Evolutionary conservation across 2,113 vertebrate species (phyloP).

Genomic region (Cheilinus undulatus): DNA sequence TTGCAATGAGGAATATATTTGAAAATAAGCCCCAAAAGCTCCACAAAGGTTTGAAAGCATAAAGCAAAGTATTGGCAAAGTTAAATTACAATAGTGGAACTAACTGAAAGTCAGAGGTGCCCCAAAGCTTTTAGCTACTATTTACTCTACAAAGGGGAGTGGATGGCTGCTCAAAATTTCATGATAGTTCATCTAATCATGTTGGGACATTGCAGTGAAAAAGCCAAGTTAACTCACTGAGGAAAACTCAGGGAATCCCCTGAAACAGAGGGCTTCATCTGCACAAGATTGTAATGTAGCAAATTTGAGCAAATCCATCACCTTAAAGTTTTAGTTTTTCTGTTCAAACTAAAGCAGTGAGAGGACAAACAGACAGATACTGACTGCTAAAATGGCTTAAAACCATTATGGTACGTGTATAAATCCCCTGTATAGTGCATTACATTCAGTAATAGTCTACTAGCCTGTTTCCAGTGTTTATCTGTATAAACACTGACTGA

Average conservation of each 20-base stretch:
- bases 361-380: neutral
- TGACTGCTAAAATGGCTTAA: neutral
- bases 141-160: neutral
- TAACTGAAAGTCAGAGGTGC: neutral
- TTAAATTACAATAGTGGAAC: neutral
- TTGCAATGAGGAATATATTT: no score
- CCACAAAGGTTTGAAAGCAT: neutral
- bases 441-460: neutral
- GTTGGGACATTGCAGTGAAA: neutral
- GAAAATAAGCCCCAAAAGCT: no score
- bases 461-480: neutral
- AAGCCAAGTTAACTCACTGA: neutral
- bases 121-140: neutral
- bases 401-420: neutral
- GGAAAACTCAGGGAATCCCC: neutral
- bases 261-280: neutral
- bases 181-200: no score
- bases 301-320: neutral
- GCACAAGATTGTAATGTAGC: no score
- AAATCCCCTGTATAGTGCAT: neutral
- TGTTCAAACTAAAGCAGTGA: neutral
- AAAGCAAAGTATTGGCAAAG: neutral
- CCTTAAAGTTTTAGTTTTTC: neutral
- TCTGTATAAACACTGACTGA: neutral
- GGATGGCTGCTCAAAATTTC: no score